phyloP scores from a whole-genome alignment of 2,797 vertebrate genomes.

The Gambelia wislizenii region DNA sequence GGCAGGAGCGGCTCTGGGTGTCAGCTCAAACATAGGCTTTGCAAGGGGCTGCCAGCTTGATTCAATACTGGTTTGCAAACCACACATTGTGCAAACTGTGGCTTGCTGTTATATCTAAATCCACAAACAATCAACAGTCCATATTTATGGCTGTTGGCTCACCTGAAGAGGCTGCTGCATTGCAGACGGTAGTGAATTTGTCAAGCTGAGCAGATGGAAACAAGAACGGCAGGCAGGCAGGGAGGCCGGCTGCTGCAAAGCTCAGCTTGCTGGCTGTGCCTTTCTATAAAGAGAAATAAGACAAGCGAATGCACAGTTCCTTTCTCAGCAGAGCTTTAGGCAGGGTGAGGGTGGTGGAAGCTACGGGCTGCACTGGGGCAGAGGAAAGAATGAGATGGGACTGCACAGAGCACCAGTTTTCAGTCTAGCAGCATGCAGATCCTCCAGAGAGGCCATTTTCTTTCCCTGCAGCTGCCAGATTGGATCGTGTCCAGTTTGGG shows the following conservation, averaged over 20 bases:
- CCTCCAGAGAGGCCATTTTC: background rate
- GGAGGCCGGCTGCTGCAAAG: background rate
- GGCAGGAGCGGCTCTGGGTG: background rate
- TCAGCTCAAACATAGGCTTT: background rate
- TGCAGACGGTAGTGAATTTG: background rate
- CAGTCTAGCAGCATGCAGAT: background rate
- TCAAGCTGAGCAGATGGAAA: background rate
- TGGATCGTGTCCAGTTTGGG: constrained; percentile 85
- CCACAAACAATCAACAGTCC: background rate
- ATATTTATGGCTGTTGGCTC: background rate
- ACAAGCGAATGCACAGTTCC: too few relatives aligned
- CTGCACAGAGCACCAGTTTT: background rate
- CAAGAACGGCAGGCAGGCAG: background rate
- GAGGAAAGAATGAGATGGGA: background rate
- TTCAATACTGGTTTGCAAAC: background rate
- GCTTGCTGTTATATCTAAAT: background rate
- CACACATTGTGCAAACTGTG: background rate
- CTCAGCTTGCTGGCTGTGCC: background rate
- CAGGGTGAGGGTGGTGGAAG: background rate
- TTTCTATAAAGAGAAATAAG: background rate
- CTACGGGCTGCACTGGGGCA: rapidly evolving
- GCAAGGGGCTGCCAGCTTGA: background rate
- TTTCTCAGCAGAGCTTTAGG: background rate
- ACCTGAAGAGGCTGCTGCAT: background rate
- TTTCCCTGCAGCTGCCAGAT: constrained; percentile 70